These are phyloP conservation scores for Buathra laborator DNA, from an alignment of 2,888 invertebrate species.

Conservation along the genomic window DNA sequence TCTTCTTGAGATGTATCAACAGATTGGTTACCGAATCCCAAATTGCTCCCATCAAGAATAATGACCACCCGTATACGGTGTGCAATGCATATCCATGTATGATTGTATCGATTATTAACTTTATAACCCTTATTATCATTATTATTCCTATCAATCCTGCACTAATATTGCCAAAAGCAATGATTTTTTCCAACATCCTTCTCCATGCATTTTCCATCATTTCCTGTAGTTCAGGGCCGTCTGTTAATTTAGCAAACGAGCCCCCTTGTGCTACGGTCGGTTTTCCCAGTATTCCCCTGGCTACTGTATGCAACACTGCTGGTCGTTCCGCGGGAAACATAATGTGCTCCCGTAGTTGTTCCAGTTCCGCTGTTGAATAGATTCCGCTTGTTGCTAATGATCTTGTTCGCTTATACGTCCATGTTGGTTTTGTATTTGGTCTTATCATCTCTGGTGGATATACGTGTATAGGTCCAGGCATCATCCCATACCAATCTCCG, in stretches of 20 bases:
- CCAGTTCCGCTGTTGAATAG: background rate
- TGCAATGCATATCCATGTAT: constrained; percentile 49
- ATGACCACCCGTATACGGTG: constrained; percentile 47
- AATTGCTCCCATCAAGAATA: constrained; percentile 29
- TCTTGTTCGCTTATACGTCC: background rate
- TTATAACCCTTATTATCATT: constrained; percentile 30
- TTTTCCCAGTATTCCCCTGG: background rate
- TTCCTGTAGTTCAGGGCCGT: constrained; percentile 31
- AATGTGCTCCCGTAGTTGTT: background rate
- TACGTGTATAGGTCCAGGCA: background rate
- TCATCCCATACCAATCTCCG: constrained; percentile 17
- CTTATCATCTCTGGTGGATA: background rate
- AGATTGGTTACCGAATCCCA: background rate
- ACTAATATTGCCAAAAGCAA: constrained; percentile 38
- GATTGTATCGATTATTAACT: constrained; percentile 38
- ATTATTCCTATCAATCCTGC: constrained; percentile 47
- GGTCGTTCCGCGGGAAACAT: background rate
- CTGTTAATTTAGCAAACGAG: constrained; percentile 18
- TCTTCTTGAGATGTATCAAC: background rate
- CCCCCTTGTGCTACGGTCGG: background rate
- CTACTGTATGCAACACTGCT: background rate
- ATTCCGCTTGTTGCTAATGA: background rate
- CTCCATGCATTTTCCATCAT: constrained; percentile 42
- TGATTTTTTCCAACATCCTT: constrained; percentile 38
- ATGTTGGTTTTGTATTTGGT: background rate